These are phyloP conservation scores for Baccha elongata DNA, from an alignment of 2,888 invertebrate genomes.

Conservation along the genomic window DNA sequence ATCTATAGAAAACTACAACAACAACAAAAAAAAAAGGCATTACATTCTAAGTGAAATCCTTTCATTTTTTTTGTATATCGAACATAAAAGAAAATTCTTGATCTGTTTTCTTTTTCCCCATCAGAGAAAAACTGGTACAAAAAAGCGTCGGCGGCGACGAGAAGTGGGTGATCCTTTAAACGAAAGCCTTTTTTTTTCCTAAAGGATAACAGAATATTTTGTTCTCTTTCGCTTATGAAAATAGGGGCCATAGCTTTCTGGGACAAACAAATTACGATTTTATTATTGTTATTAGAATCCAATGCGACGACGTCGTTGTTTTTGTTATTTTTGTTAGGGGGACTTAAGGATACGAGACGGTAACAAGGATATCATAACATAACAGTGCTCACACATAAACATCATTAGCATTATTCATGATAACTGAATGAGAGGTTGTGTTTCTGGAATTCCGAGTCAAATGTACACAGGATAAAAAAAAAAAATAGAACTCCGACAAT, in stretches of 20 bases:
- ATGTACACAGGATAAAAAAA: neutral
- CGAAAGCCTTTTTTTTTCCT: neutral
- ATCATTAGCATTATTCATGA: conserved; percentile 47
- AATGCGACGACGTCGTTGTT: conserved; percentile 15
- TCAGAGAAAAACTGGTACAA: conserved; percentile 13
- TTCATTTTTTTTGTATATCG: conserved; percentile 29
- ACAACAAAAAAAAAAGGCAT: neutral
- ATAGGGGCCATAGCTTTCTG: conserved; percentile 18
- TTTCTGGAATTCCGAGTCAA: neutral
- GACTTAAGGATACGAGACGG: neutral
- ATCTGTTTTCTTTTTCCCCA: conserved; percentile 17
- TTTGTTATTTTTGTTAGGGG: no score
- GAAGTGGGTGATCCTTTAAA: neutral
- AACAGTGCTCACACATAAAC: neutral
- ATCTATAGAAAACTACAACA: neutral
- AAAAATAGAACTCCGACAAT: neutral
- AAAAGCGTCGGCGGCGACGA: neutral
- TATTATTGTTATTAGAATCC: conserved; percentile 55
- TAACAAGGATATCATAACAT: conserved; percentile 13
- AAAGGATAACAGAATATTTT: conserved; percentile 18
- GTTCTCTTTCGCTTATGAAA: neutral
- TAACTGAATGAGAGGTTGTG: neutral
- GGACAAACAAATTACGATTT: conserved; percentile 51
- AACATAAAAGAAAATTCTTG: conserved; percentile 27
- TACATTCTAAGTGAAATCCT: conserved; percentile 36